A percentile compares a stretch with the other conserved stretches of the same genome.
These are phyloP conservation scores for Caligus rogercresseyi DNA, from an alignment of 1,140 invertebrate species.

Conservation along the genomic window DNA sequence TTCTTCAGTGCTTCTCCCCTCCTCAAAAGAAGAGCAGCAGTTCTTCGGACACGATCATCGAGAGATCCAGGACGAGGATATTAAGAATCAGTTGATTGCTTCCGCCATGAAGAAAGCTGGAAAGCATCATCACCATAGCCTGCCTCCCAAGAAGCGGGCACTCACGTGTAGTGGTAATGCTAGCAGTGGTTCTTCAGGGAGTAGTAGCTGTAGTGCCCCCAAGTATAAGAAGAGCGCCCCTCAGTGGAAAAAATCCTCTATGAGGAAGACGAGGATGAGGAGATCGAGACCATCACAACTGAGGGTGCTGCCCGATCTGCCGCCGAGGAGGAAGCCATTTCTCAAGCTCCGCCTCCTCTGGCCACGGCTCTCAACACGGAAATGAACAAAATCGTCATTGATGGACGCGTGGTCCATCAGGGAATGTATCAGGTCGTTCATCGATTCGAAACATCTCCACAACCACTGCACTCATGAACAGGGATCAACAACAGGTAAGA, in stretches of 20 bases:
- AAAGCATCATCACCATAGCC: neutral
- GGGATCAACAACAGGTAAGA: slow-evolving; percentile 10
- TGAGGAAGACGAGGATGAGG: slow-evolving; percentile 4
- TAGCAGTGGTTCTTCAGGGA: neutral
- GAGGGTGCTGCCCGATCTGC: slow-evolving; percentile 2
- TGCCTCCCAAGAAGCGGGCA: slow-evolving; percentile 13
- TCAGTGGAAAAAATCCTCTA: neutral
- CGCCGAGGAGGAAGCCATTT: neutral
- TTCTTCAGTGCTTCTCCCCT: no score
- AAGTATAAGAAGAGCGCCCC: neutral
- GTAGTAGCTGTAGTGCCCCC: no score
- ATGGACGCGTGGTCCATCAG: neutral
- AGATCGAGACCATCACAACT: slow-evolving; percentile 8
- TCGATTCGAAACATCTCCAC: slow-evolving; percentile 15
- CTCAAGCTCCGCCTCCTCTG: neutral
- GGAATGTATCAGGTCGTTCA: slow-evolving; percentile 13
- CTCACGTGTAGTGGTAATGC: neutral
- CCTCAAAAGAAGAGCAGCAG: neutral
- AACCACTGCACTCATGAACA: neutral
- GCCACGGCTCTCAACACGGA: slow-evolving; percentile 14
- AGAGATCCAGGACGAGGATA: slow-evolving; percentile 13
- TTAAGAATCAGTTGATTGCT: slow-evolving; percentile 16
- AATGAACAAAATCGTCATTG: slow-evolving; percentile 15
- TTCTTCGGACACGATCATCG: neutral
- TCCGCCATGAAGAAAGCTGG: slow-evolving; percentile 14